These are phyloP conservation scores for Pachypanchax playfairii DNA, from an alignment of 2,113 vertebrate genomes.

Conservation along the genomic window DNA sequence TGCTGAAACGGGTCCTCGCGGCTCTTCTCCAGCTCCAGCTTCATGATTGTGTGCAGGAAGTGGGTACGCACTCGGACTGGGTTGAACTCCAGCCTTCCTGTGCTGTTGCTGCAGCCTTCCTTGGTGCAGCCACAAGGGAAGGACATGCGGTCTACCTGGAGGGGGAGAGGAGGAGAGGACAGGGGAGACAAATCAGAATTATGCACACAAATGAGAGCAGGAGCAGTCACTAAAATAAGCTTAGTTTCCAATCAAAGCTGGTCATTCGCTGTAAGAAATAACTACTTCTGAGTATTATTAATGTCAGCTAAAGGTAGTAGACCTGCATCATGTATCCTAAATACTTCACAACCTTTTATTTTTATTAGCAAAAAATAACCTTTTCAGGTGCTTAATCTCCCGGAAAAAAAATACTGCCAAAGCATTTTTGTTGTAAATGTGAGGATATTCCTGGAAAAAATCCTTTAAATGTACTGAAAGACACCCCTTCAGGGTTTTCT, in stretches of 20 bases:
- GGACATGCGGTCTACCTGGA: slow-evolving; percentile 95
- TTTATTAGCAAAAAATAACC: too few species aligned
- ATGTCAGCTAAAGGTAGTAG: background rate
- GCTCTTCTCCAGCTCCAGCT: slow-evolving; percentile 93
- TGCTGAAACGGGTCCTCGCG: slow-evolving; percentile 86
- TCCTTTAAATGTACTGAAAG: too few species aligned
- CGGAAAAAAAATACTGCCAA: too few species aligned
- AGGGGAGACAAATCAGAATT: too few species aligned
- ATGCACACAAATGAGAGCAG: background rate
- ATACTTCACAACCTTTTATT: too few species aligned
- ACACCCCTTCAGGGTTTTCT: too few species aligned
- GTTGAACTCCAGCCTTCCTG: slow-evolving; percentile 95
- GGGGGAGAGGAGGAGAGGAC: background rate
- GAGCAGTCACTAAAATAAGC: background rate
- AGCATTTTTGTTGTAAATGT: too few species aligned
- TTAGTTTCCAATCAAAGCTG: slow-evolving; percentile 4
- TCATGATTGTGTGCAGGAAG: slow-evolving; percentile 98
- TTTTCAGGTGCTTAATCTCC: too few species aligned
- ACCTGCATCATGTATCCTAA: too few species aligned
- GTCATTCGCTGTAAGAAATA: background rate
- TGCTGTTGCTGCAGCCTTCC: slow-evolving; percentile 91
- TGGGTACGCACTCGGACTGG: slow-evolving; percentile 95
- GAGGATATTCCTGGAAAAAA: too few species aligned
- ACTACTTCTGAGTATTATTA: background rate
- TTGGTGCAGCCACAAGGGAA: slow-evolving; percentile 95